Base-by-base conservation (phyloP, 2,797 vertebrate genomes). In the Rhinogobio ventralis region DNA sequence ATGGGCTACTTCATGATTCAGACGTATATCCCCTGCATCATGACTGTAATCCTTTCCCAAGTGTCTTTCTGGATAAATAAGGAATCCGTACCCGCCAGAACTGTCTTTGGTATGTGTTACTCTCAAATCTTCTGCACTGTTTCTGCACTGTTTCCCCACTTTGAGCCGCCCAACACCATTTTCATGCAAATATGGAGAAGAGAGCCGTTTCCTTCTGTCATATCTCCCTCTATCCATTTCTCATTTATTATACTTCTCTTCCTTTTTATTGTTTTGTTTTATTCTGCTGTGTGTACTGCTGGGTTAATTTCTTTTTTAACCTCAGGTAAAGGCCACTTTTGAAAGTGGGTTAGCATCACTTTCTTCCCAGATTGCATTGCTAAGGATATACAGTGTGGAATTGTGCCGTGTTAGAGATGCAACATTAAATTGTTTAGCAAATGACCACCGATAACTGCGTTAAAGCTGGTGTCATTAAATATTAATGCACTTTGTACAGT, bases 21-120 rank as follows among this genome's bases (percentile, higher is more conserved):
- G 94, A 99, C 98, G 0, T 99, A 99, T 90, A 99, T 99, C 90
- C 98, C 98, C 39, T 99, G 98, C 93, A 99, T 99, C 91, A 99
- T 99, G 98, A 99, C 98, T 83, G 98, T 99, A 90, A 98, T 99
- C 93, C 98, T 99, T 90, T 99, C 98, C 91, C 98, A 99, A 96
- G 98, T 99, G 95, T 99, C 98, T 77, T 99, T 99, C 96, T 99
- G 98, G 98, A 99, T 99, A 94, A 99, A 99, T 93, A 99, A 99
- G 90, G 98, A 99, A 90, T 99, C 98, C 0, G 98, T 99, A 90
- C 98, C 98, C 53, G 98, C 98, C 68, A 96, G 98, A 93, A 99
- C 98, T 45, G 98, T 99, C 80, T 99, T 99, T 90, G 98, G 98
- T 99, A 97, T 89, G 95, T 94, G 93, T 85, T 89, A 89, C 79